Evolutionary conservation across 1,140 invertebrate genomes (phyloP).

Genomic region (Batillaria attramentaria): DNA sequence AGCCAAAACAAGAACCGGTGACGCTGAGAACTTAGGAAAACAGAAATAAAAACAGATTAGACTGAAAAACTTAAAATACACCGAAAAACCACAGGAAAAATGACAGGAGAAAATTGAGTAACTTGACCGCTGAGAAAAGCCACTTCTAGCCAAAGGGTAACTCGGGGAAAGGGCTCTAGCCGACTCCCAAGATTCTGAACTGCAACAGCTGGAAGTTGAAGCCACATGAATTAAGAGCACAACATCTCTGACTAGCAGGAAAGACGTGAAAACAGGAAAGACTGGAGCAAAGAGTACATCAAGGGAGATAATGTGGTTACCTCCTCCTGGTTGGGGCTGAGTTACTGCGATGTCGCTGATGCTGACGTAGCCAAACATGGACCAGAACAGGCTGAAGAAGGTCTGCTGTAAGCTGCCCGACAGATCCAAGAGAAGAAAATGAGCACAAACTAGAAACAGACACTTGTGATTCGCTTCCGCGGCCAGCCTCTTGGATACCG

Average conservation of each 20-base stretch:
- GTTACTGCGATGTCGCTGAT: slow-evolving; percentile 78
- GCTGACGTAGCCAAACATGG: slow-evolving; percentile 81
- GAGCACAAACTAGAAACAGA: background rate
- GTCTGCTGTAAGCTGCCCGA: slow-evolving; percentile 75
- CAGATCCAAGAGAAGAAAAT: background rate
- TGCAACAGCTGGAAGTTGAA: no score
- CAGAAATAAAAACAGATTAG: background rate
- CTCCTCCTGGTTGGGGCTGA: slow-evolving; percentile 60
- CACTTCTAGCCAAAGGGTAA: background rate
- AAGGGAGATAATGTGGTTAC: slow-evolving; percentile 36
- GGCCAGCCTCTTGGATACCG: no score
- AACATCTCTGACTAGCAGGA: no score
- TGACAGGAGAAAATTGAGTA: background rate
- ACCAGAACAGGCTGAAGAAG: slow-evolving; percentile 83
- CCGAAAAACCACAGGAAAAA: background rate
- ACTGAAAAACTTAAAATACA: background rate
- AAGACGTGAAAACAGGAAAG: background rate
- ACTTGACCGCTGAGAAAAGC: background rate
- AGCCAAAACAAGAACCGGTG: no score
- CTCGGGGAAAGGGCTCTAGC: background rate
- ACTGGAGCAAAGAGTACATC: background rate
- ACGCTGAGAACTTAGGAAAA: background rate
- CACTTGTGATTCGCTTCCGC: no score
- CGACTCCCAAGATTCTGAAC: no score
- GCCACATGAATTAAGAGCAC: no score